phyloP scores from a whole-genome alignment of 2,113 vertebrate species.

The Antennarius striatus region DNA sequence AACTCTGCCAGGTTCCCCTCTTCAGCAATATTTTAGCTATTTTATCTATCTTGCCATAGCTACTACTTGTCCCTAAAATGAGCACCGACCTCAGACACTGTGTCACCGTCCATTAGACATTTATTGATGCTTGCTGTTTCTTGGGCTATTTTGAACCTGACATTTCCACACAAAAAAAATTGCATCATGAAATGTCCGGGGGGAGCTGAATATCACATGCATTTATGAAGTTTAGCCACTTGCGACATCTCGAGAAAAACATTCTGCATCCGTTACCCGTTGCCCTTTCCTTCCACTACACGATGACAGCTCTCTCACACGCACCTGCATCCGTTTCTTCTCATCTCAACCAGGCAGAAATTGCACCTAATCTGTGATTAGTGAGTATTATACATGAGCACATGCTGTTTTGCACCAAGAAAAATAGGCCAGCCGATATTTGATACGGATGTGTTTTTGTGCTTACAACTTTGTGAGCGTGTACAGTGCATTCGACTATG shows the following conservation, averaged over 20 bases:
- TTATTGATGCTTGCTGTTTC: conserved; percentile 4
- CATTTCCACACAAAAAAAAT: not conserved
- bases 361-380: conserved; percentile 30
- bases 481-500: not conserved
- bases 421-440: conserved; percentile 15
- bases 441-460: conserved; percentile 1
- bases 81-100: conserved; percentile 1
- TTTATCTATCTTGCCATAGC: not conserved
- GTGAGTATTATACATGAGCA: conserved; percentile 27
- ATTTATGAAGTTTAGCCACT: not conserved
- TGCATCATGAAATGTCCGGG: not conserved
- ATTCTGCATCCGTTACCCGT: conserved; percentile 18
- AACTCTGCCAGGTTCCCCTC: not conserved
- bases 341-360: conserved; percentile 1
- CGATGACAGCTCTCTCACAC: conserved; percentile 15
- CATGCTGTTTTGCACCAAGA: conserved; percentile 9
- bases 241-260: conserved; percentile 13
- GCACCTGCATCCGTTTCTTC: conserved; percentile 16
- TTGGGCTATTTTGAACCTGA: not conserved
- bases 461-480: not conserved
- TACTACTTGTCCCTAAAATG: conserved; percentile 1
- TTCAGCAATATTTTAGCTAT: not conserved
- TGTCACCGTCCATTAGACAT: conserved; percentile 33
- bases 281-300: not conserved
- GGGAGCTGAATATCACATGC: conserved; percentile 23